Evolutionary conservation across 2,113 vertebrate species (phyloP), one percentile per base, ranked within the genome.

Genomic region (Piaya cayana): DNA sequence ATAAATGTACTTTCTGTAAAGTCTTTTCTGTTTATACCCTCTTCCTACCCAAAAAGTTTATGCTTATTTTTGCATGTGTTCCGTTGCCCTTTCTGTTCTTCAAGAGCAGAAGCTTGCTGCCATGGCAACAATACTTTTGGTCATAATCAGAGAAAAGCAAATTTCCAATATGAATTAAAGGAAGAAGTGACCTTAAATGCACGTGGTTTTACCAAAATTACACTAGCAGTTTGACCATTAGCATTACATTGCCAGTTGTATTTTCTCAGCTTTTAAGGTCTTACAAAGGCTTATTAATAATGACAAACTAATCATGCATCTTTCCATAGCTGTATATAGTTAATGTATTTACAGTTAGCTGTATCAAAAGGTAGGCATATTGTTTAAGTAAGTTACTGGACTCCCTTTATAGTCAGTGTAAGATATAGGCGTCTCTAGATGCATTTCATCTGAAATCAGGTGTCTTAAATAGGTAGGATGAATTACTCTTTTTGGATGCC

Each of bases 71-170:
- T 58, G 15, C 56, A 16, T 36, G 8, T 27, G 5, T 80, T 88
- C 72, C 12, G 47, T 45, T 52, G 39, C 25, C 36, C 17, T 68
- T 79, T 81, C 39, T 79, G 80, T 70, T 52, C 58, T 64, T 88
- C 58, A 85, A 88, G 82, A 82, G 53, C n/a, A 93, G 75, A 71
- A 90, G 63, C 43, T 53, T 79, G 78, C 62, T 94, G 58, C 91
- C 90, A 85, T 94, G 70, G 79, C 32, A 93, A 80, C 78, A 71
- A 20, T 14, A 60, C 49, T 92, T 81, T 39, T 13, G 23, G n/a
- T 56, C 55, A 72, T 69, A 72, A 82, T 32, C 30, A 53, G 43
- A 81, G 65, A 95, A 80, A 37, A 90, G 8, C 27, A 76, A 72
- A 68, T 59, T 67, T 77, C 36, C n/a, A 43, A 32, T 15, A 53